Conservation (phyloP, 37 sponge, comb jelly and placozoan genomes). For the Tethya wilhelma region DNA sequence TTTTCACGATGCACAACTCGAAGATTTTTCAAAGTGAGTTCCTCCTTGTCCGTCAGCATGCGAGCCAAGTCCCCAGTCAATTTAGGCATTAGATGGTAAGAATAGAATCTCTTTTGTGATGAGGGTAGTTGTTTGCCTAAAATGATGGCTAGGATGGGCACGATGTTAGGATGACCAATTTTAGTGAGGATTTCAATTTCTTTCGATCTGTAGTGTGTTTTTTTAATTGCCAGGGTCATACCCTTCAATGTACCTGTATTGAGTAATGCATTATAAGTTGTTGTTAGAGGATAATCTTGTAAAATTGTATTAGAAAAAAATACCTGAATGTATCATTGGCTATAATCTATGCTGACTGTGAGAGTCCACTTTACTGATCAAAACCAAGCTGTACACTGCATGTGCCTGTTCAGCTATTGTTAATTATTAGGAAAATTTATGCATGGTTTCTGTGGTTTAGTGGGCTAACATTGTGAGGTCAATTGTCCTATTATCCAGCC, state of each 20-base stretch:
- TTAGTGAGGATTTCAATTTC: slow-evolving; percentile 28
- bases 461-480: too few species aligned
- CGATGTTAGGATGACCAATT: slow-evolving; percentile 45
- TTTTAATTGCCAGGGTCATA: slow-evolving; percentile 14
- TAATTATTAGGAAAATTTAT: too few species aligned
- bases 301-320: too few species aligned
- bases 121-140: slow-evolving; percentile 39
- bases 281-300: too few species aligned
- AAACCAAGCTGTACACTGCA: too few species aligned
- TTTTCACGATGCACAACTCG: not conserved
- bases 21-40: not conserved
- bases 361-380: too few species aligned
- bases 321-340: too few species aligned
- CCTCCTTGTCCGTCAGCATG: not conserved
- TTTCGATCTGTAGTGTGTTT: slow-evolving; percentile 38
- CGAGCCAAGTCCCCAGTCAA: slow-evolving; percentile 35
- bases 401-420: too few species aligned
- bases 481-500: too few species aligned
- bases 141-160: slow-evolving; percentile 45
- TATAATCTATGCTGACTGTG: too few species aligned
- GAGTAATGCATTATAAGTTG: too few species aligned
- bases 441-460: too few species aligned
- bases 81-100: slow-evolving; percentile 56
- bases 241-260: not conserved
- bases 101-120: slow-evolving; percentile 19